Conservation (phyloP, 2,888 invertebrate genomes). For the Sminthurides aquaticus region DNA sequence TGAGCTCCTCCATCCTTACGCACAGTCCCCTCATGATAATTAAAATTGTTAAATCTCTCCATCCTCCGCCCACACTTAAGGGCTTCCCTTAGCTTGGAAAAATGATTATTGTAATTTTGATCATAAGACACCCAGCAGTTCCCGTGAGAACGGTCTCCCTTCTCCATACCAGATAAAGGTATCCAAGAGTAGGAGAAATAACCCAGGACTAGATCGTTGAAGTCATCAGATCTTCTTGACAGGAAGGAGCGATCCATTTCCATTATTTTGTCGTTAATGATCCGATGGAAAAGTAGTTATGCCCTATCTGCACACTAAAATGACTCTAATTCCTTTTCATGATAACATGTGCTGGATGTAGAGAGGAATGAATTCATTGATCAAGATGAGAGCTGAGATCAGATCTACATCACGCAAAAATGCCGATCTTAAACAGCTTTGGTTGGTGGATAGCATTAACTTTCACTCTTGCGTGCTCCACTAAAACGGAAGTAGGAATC, state of each 20-base stretch:
- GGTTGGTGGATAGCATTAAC: too few species aligned
- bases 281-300: constrained; percentile 42
- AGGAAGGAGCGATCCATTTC: constrained; percentile 41
- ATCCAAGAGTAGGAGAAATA: constrained; percentile 26
- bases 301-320: too few species aligned
- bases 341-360: constrained; percentile 7
- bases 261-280: constrained; percentile 43
- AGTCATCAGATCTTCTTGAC: constrained; percentile 39
- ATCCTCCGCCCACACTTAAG: constrained; percentile 33
- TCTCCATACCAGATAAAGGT: constrained; percentile 17
- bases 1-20: neutral
- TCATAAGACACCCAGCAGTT: constrained; percentile 10
- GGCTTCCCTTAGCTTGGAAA: constrained; percentile 39
- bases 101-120: constrained; percentile 22
- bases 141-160: constrained; percentile 23
- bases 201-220: constrained; percentile 42
- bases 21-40: constrained; percentile 11
- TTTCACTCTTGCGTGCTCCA: too few species aligned
- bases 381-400: too few species aligned
- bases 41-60: constrained; percentile 5
- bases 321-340: too few species aligned
- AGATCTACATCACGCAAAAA: too few species aligned
- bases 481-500: too few species aligned
- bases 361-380: neutral
- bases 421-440: too few species aligned